Evolutionary conservation across 2,888 invertebrate species (phyloP).

Genomic region (Cataglyphis cursor): DNA sequence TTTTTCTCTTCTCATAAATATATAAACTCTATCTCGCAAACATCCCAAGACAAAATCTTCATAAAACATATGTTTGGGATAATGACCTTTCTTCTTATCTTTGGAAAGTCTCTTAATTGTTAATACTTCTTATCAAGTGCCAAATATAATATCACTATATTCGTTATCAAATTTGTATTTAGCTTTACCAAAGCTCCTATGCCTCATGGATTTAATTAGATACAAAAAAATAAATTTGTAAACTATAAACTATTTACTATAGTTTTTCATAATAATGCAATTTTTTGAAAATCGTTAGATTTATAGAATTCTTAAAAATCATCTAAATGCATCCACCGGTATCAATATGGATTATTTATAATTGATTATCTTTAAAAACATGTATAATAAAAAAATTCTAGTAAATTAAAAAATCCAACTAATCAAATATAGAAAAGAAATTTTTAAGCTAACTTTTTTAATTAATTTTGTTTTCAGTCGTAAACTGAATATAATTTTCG

Average conservation of each 20-base stretch:
- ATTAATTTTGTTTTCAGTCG: neutral
- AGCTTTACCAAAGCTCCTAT: neutral
- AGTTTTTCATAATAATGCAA: neutral
- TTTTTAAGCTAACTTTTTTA: neutral
- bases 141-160: neutral
- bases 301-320: neutral
- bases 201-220: neutral
- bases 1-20: neutral
- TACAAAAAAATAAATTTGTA: neutral
- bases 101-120: neutral
- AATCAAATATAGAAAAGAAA: neutral
- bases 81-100: conserved; percentile 19
- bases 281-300: neutral
- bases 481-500: neutral
- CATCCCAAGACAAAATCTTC: neutral
- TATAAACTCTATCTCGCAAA: neutral
- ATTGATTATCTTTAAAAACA: neutral
- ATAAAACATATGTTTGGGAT: neutral
- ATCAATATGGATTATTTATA: neutral
- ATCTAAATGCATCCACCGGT: neutral
- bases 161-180: conserved; percentile 8
- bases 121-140: conserved; percentile 17
- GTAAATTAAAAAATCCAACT: no score
- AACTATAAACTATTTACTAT: neutral
- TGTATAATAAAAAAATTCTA: neutral